Evolutionary conservation across 2,888 invertebrate genomes (phyloP).

Genomic region (Parascotia fuliginaria): DNA sequence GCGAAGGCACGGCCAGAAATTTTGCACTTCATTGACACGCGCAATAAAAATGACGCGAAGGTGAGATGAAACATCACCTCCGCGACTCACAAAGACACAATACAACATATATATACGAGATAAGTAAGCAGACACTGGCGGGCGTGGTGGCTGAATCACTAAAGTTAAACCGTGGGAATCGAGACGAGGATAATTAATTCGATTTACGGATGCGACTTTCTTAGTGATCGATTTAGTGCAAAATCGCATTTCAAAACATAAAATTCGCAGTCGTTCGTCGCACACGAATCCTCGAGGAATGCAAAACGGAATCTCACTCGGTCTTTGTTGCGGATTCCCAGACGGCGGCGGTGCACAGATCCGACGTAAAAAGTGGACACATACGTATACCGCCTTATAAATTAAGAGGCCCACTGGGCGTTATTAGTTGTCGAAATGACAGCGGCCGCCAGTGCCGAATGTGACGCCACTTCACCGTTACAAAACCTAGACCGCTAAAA

Average conservation of each 20-base stretch:
- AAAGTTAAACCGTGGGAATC: constrained; percentile 47
- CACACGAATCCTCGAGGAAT: constrained; percentile 74
- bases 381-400: constrained; percentile 74
- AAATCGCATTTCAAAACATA: constrained; percentile 63
- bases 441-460: constrained; percentile 54
- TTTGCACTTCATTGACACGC: constrained; percentile 41
- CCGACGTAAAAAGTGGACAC: constrained; percentile 79
- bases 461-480: constrained; percentile 74
- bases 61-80: constrained; percentile 37
- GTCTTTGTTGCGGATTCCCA: constrained; percentile 84
- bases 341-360: constrained; percentile 70
- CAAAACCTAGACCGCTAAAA: constrained; percentile 65
- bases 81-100: constrained; percentile 8
- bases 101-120: constrained; percentile 17
- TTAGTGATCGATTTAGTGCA: constrained; percentile 62
- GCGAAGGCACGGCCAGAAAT: constrained; percentile 46
- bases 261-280: constrained; percentile 64
- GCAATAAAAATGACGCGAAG: constrained; percentile 45
- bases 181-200: constrained; percentile 38
- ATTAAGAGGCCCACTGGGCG: constrained; percentile 69
- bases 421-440: constrained; percentile 80
- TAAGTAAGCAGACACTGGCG: too few species aligned
- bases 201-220: constrained; percentile 44
- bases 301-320: constrained; percentile 79
- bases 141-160: constrained; percentile 11